Conservation (phyloP, 2,113 vertebrate species). For the Pedionomus torquatus region DNA sequence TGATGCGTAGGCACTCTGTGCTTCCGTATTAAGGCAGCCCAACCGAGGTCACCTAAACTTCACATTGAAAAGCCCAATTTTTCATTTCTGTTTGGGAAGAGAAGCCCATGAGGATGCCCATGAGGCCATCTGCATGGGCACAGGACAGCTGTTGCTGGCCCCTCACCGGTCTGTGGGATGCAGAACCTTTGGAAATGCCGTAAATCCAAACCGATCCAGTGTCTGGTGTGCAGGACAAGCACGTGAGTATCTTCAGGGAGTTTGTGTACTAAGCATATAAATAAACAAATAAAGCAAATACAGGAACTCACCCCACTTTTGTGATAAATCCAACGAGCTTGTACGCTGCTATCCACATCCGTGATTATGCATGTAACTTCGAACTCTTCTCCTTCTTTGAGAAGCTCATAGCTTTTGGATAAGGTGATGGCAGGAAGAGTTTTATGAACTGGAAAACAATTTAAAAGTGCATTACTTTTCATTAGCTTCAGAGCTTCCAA, state of each 20-base stretch:
- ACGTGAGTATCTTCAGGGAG: not conserved
- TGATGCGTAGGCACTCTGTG: constrained; percentile 46
- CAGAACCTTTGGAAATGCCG: not conserved
- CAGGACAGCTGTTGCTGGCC: not conserved
- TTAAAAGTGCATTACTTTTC: constrained; percentile 30
- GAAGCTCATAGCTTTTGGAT: constrained; percentile 80
- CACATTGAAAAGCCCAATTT: not conserved
- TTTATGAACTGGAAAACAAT: constrained; percentile 81
- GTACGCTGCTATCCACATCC: constrained; percentile 87
- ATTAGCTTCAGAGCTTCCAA: constrained; percentile 1
- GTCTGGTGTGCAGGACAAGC: not conserved
- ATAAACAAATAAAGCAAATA: not conserved
- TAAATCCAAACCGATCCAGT: not conserved
- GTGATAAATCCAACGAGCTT: constrained; percentile 80
- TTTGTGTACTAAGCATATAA: not conserved
- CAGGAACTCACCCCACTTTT: constrained; percentile 80
- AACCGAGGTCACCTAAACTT: constrained; percentile 51
- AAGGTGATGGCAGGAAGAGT: constrained; percentile 82
- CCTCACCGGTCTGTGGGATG: not conserved
- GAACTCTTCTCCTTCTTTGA: constrained; percentile 84
- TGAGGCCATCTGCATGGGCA: not conserved
- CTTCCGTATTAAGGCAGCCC: constrained; percentile 28
- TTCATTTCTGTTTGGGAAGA: not conserved
- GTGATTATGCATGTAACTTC: constrained; percentile 84
- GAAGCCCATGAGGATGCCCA: not conserved